phyloP scores from a whole-genome alignment of 2,888 invertebrate genomes.

The Spatulosminthurus flaviceps region DNA sequence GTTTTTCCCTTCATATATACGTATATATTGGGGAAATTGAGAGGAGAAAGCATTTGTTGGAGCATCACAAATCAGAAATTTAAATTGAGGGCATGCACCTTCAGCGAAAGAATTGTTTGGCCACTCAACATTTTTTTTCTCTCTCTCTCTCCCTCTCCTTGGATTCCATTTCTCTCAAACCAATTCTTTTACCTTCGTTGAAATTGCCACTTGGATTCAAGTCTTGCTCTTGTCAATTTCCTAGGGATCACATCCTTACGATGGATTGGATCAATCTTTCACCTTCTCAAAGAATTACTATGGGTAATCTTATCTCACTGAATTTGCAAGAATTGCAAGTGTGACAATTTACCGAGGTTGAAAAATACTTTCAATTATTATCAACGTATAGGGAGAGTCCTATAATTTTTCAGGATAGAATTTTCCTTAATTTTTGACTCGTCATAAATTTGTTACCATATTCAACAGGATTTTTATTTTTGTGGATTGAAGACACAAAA shows the following conservation, averaged over 20 bases:
- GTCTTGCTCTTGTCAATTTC: not conserved
- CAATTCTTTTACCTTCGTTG: not conserved
- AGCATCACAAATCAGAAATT: slow-evolving; percentile 30
- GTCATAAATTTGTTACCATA: no score
- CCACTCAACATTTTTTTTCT: no score
- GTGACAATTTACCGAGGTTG: no score
- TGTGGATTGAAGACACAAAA: no score
- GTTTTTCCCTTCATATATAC: not conserved
- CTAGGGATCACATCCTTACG: not conserved
- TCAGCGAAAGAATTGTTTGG: slow-evolving; percentile 18
- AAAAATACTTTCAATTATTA: no score
- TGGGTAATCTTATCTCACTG: not conserved
- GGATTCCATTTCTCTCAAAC: not conserved
- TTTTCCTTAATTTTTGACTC: no score
- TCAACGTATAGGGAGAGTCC: no score
- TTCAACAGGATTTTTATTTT: no score
- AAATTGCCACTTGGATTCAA: not conserved
- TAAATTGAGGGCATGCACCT: slow-evolving; percentile 30
- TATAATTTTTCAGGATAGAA: no score
- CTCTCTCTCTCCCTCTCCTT: not conserved
- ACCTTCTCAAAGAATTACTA: not conserved
- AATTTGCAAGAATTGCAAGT: no score
- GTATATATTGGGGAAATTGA: not conserved
- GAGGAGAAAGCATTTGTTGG: not conserved
- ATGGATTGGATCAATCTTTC: slow-evolving; percentile 19